A percentile compares a stretch with the other conserved stretches of the same genome.
These are phyloP conservation scores for Ctenopoma kingsleyae DNA, from an alignment of 2,797 vertebrate species.

Conservation along the genomic window DNA sequence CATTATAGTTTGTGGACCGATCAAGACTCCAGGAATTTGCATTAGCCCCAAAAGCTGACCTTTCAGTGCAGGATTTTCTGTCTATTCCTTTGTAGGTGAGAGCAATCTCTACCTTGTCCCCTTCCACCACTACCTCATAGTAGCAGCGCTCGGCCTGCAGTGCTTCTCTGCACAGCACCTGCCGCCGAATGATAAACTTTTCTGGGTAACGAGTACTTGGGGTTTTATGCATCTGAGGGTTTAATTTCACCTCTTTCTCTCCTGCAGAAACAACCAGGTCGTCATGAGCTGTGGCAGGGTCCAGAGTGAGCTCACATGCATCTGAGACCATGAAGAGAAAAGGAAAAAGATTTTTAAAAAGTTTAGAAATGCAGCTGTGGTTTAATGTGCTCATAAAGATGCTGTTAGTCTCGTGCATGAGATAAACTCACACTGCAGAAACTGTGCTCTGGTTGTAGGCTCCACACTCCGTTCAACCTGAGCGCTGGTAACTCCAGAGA, in stretches of 20 bases:
- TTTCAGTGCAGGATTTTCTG: conserved; percentile 24
- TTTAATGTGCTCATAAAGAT: not conserved
- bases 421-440: conserved; percentile 72
- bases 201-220: not conserved
- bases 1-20: conserved; percentile 54
- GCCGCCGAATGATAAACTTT: conserved; percentile 52
- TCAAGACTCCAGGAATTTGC: conserved; percentile 78
- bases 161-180: conserved; percentile 72
- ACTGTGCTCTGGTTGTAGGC: conserved; percentile 67
- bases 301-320: conserved; percentile 66
- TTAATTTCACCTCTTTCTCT: conserved; percentile 50
- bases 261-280: conserved; percentile 60
- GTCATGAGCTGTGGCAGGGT: conserved; percentile 63
- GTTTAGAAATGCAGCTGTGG: not conserved
- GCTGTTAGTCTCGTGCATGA: not conserved
- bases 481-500: not conserved
- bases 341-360: not conserved
- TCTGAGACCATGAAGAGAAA: conserved; percentile 49
- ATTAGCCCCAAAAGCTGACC: conserved; percentile 72
- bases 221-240: not conserved
- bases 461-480: conserved; percentile 12
- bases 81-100: conserved; percentile 66
- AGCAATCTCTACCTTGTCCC: conserved; percentile 70
- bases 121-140: conserved; percentile 73
- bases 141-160: conserved; percentile 66